phyloP scores from a whole-genome alignment of 2,113 vertebrate genomes.

The Melanotaenia duboulayi region DNA sequence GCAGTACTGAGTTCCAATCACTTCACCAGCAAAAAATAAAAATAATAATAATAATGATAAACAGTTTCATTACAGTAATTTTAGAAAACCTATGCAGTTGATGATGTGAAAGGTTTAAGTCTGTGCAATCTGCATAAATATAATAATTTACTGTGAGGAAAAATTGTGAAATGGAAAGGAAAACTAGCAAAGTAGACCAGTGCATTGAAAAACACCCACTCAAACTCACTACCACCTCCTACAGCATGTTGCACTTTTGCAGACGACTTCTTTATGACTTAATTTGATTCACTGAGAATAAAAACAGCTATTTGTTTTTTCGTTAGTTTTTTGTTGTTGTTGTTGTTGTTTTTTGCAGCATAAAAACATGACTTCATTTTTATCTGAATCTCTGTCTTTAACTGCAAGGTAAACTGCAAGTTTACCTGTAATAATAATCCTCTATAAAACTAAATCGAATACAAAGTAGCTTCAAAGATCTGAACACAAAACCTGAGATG shows the following conservation, averaged over 20 bases:
- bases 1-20: too few relatives aligned
- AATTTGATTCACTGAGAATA: not conserved
- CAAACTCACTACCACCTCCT: not conserved
- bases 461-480: not conserved
- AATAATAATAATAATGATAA: too few relatives aligned
- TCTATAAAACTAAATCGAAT: not conserved
- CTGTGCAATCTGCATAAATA: not conserved
- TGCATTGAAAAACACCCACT: not conserved
- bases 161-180: not conserved
- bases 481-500: not conserved
- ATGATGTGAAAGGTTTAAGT: not conserved
- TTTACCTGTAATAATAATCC: not conserved
- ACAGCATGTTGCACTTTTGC: not conserved
- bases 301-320: not conserved
- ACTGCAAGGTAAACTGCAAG: too few relatives aligned
- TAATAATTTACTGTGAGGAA: not conserved
- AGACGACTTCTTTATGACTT: not conserved
- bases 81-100: too few relatives aligned
- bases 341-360: too few relatives aligned
- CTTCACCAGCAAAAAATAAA: too few relatives aligned
- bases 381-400: not conserved
- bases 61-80: too few relatives aligned
- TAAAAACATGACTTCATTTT: too few relatives aligned
- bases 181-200: not conserved
- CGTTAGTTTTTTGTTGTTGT: too few relatives aligned